Conservation (phyloP, 2,888 invertebrate species). For the Mythimna impura region DNA sequence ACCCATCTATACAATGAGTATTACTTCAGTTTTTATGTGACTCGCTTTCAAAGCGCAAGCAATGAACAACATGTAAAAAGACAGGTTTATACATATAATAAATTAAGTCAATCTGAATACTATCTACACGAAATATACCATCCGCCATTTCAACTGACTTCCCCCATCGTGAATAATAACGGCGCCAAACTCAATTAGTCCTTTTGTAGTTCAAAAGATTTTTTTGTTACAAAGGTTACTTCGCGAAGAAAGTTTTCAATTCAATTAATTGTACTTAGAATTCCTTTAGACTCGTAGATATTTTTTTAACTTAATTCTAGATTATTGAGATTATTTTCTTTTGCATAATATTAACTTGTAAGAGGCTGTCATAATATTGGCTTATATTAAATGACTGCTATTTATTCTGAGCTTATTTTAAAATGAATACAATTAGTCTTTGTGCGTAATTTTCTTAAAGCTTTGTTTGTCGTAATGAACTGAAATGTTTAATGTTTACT, state of each 20-base stretch:
- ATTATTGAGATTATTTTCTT: slow-evolving; percentile 18
- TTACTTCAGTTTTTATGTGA: too few relatives aligned
- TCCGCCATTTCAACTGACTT: slow-evolving; percentile 19
- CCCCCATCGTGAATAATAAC: slow-evolving; percentile 38
- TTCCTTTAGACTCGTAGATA: slow-evolving; percentile 9
- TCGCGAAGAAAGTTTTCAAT: slow-evolving; percentile 38
- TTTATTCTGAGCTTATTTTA: slow-evolving; percentile 54
- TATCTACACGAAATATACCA: background rate
- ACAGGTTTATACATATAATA: background rate
- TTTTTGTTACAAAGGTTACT: slow-evolving; percentile 40
- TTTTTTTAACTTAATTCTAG: slow-evolving; percentile 1
- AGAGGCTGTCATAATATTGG: slow-evolving; percentile 46
- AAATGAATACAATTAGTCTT: slow-evolving; percentile 55
- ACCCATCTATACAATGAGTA: too few relatives aligned
- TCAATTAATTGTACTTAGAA: slow-evolving; percentile 39
- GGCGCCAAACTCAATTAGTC: slow-evolving; percentile 46
- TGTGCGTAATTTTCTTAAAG: slow-evolving; percentile 43
- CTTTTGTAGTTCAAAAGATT: slow-evolving; percentile 38
- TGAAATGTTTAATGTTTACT: slow-evolving; percentile 39
- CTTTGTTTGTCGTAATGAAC: slow-evolving; percentile 38
- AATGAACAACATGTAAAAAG: background rate
- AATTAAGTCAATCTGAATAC: too few relatives aligned
- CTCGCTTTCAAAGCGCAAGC: background rate
- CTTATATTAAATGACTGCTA: slow-evolving; percentile 48
- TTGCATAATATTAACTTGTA: slow-evolving; percentile 41